These are phyloP conservation scores for Oxyura jamaicensis DNA, from an alignment of 2,113 vertebrate species.

Conservation along the genomic window DNA sequence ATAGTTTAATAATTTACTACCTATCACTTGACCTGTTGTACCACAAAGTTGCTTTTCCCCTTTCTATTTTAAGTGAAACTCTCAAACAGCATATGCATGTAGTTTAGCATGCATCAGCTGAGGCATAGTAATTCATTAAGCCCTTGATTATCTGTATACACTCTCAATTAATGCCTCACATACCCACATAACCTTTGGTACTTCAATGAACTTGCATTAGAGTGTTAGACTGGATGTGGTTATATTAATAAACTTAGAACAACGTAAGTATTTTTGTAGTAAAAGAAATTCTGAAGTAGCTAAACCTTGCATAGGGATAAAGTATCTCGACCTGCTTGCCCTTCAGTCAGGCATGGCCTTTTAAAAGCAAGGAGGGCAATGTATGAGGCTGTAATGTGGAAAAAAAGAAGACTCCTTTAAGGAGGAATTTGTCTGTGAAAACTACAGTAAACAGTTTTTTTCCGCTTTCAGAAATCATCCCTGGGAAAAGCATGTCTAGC, in stretches of 20 bases:
- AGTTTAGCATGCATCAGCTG: neutral
- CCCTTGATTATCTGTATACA: accelerated
- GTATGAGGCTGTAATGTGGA: neutral
- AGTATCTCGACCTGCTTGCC: neutral
- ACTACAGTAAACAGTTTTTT: accelerated
- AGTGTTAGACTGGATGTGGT: neutral
- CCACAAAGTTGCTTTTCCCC: neutral
- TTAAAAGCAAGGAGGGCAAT: neutral
- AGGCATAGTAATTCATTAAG: neutral
- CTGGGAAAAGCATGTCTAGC: neutral
- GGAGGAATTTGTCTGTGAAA: too few relatives aligned
- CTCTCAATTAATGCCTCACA: neutral
- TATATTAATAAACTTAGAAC: neutral
- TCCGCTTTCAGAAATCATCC: neutral
- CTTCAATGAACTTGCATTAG: neutral
- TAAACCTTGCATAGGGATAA: accelerated
- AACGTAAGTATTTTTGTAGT: accelerated
- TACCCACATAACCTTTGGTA: neutral
- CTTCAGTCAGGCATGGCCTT: neutral
- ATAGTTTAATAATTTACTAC: constrained; percentile 15
- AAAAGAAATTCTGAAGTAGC: neutral
- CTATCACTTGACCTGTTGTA: accelerated
- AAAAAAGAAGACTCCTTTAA: neutral
- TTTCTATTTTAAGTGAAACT: neutral
- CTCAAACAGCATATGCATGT: neutral